Base-by-base conservation (phyloP, 2,113 vertebrate genomes). In the Alethe diademata region DNA sequence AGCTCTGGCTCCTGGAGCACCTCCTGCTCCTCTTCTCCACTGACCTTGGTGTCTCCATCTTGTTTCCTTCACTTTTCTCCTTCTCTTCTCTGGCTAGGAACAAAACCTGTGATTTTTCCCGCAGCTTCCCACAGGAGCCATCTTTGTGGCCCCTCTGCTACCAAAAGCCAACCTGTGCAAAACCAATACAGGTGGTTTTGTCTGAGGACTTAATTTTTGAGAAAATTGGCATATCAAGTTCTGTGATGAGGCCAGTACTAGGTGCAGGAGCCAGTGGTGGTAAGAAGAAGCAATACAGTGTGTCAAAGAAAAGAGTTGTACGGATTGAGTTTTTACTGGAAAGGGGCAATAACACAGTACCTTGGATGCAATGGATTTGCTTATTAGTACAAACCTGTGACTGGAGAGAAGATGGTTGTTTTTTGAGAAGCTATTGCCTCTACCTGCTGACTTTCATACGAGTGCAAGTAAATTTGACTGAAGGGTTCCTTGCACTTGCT, bases 1-100 rank as follows among this genome's bases (percentile, higher is more conserved):
- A 2, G 23, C 45, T n/a, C 28, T 3, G 8, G 57, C 0, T 0
- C 57, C 45, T 20, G 35, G 22, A 61, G 5, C 28, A 40, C 19
- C 23, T 62, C 18, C 23, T 62, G 10, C 8, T 14, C 18, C 47
- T 78, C 24, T 62, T 62, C 28, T 78, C 5, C 58, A 28, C 24
- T n/a, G 47, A 64, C 18, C 18, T 62, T 62, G 19, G 14, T 64
- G 8, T 51, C 3, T 2, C 23, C 29, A 26, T 62, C 11, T 78
- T 62, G 18, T 51, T 62, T 62, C 35, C 36, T 17, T 62, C 36
- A n/a, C 23, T 35, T 35, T 35, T 35, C 25, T 51, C 24, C 36
- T 76, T 18, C 17, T 76, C 47, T 29, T 53, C 26, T 51, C 26
- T 62, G 47, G 40, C 18, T 26, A 40, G 36, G 5, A 51, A 17